phyloP scores from a whole-genome alignment of 2,888 invertebrate species.

The Axea sp. region DNA sequence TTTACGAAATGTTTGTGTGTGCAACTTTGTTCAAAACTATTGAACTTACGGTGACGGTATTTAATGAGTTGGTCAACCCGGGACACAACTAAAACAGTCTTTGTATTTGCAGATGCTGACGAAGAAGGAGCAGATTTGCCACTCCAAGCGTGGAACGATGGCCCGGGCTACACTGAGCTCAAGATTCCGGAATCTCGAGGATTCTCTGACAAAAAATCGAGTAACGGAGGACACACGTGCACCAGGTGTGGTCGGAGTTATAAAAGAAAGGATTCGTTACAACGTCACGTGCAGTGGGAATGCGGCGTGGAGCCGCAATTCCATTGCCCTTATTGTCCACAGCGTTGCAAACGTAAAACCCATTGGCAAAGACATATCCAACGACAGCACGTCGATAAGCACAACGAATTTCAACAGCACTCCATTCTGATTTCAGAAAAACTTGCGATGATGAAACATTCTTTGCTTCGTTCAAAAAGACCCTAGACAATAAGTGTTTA shows the following conservation, averaged over 20 bases:
- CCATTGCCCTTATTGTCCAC: constrained; percentile 79
- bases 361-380: constrained; percentile 81
- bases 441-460: constrained; percentile 35
- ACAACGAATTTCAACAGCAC: constrained; percentile 75
- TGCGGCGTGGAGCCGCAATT: constrained; percentile 81
- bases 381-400: constrained; percentile 81
- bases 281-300: constrained; percentile 81
- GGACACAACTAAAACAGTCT: constrained; percentile 69
- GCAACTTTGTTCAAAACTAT: constrained; percentile 25
- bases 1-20: constrained; percentile 42
- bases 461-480: constrained; percentile 12
- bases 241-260: constrained; percentile 82
- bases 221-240: constrained; percentile 79
- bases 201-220: constrained; percentile 65
- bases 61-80: not conserved
- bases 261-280: constrained; percentile 82
- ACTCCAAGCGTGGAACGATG: constrained; percentile 68
- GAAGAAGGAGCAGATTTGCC: constrained; percentile 69
- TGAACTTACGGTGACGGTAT: constrained; percentile 48
- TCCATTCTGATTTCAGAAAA: constrained; percentile 25
- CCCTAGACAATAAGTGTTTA: not conserved
- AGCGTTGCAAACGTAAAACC: constrained; percentile 78
- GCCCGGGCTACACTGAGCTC: constrained; percentile 66
- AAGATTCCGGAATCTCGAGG: constrained; percentile 72
- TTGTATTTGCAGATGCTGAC: constrained; percentile 68